Evolutionary conservation across 2,888 invertebrate species (phyloP), one percentile per base, ranked within the genome.

Genomic region (Amaurobius ferox): DNA sequence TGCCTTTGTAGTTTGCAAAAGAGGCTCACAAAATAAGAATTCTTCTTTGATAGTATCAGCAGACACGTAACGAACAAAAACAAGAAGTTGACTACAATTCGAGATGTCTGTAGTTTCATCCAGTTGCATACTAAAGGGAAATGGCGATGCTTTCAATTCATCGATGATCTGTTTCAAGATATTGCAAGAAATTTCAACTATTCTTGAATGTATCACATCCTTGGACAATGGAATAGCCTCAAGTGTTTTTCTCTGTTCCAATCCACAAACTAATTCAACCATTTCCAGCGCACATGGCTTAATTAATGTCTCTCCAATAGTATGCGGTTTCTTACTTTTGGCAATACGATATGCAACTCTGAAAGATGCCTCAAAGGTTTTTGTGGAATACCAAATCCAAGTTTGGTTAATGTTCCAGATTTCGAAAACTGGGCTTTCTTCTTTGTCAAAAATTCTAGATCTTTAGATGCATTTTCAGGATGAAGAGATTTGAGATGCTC

Each of bases 51-150:
- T 72, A 61, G 40, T 55, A 44, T 79, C 64, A 72, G 40, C 40
- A 72, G 61, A 61, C 66, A 44, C 48, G 66, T 72, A 79, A 61
- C 64, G 44, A 72, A 79, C 71, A 71, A 79, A 79, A 79, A 71
- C 61, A 71, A 79, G 64, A 68, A 81, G 72, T 68, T 72, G 62
- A 72, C 68, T 44, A 79, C 64, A 68, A 79, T 79, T 72, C 66
- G 55, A 74, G 62, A 74, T 73, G 48, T 66, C 67, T 93, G 93
- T 88, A 92, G 93, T 40, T 92, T 93, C 77, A 91, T 92, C 71
- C 39, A 76, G 35, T 76, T 71, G 71, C 79, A 71, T 79, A 79
- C 79, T 79, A 44, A 77, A 87, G 74, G 72, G 74, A 44, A 74
- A 86, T 72, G 77, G 77, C 77, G 67, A 77, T 44, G 67, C 77